These are phyloP conservation scores for Neoitamus cyanurus DNA, from an alignment of 2,888 invertebrate genomes.

Conservation along the genomic window DNA sequence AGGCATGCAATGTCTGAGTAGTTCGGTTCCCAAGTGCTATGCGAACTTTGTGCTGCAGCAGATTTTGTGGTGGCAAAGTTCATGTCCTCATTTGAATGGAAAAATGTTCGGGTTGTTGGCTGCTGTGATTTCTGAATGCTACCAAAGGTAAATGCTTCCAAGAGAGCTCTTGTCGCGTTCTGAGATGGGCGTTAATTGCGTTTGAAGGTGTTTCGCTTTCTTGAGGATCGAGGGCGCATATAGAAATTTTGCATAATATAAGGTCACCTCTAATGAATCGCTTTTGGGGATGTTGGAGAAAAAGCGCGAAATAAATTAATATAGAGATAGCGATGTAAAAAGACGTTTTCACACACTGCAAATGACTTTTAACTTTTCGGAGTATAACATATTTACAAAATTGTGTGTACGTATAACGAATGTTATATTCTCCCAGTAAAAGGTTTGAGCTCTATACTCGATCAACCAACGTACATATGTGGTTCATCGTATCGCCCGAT, in stretches of 20 bases:
- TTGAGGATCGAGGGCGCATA: not conserved
- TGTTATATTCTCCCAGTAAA: no score
- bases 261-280: not conserved
- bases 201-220: not conserved
- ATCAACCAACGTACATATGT: no score
- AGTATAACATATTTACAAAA: no score
- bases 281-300: not conserved
- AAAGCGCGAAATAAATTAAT: not conserved
- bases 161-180: not conserved
- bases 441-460: no score
- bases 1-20: slow-evolving; percentile 7
- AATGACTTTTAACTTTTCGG: no score
- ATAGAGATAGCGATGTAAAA: not conserved
- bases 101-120: slow-evolving; percentile 1
- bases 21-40: not conserved
- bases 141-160: not conserved
- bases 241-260: not conserved
- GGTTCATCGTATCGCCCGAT: no score
- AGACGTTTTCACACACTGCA: not conserved
- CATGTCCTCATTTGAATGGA: not conserved
- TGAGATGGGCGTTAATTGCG: not conserved
- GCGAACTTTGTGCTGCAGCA: not conserved
- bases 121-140: not conserved
- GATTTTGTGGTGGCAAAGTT: not conserved
- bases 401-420: no score